Base-by-base conservation (phyloP, 2,888 invertebrate species). In the Dasypolia templi region DNA sequence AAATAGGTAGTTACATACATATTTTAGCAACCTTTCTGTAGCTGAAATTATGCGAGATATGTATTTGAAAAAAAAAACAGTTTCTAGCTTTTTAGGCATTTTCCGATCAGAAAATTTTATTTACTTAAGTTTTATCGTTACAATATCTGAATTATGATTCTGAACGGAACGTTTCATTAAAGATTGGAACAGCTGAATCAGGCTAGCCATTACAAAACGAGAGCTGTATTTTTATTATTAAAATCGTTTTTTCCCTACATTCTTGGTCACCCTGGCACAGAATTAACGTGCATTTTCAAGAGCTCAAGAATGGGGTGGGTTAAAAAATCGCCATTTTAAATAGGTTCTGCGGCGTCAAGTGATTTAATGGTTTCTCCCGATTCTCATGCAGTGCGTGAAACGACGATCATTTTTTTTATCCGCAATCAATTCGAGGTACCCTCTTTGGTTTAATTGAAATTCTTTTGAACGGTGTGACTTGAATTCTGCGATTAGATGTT, bases 251-350 rank as follows among this genome's bases (percentile, higher is more conserved):
- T 56, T 14, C 11, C 1, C 29, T 5, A 53, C 14, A 58, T 55
- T 62, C n/a, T 55, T 76, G 73, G 77, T 32, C 66, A 74, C 82
- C 71, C 71, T 65, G 7, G 35, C 35, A 55, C 70, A 70, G 72
- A 82, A 80, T 84, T 83, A 84, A 75, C 75, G 81, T 81, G 77
- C 79, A 86, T 75, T 86, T 84, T 75, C 76, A 76, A 83, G 63
- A 75, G 76, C 70, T 70, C 72, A 79, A 73, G 80, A 79, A 83
- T 83, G 88, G 90, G 91, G 90, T 85, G 90, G 92, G 91, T 93
- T 94, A 94, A 95, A 95, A 94, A 94, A 95, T 95, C 92, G 94
- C 92, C 69, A 91, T 95, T 94, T 95, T 94, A 93, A 95, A 95
- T 94, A 95, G 95, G 91, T 93, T 94, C 91, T 92, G 93, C 91